Conservation (phyloP, 2,113 vertebrate species). For the Cynocephalus volans region DNA sequence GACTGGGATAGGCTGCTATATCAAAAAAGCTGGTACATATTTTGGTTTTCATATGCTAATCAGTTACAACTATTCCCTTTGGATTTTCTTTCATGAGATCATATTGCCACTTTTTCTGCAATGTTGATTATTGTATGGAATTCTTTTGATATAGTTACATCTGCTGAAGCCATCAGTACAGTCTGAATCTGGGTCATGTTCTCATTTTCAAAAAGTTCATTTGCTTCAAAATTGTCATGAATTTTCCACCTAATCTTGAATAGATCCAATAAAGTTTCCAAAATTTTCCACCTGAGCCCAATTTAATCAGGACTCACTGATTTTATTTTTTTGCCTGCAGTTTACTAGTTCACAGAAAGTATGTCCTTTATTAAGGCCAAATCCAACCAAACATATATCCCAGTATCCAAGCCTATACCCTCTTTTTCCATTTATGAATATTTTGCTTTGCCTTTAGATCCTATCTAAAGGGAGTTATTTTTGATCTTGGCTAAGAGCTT, state of each 20-base stretch:
- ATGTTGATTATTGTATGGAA: constrained; percentile 88
- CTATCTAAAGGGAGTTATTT: constrained; percentile 90
- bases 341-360: constrained; percentile 95
- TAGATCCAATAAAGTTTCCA: constrained; percentile 93
- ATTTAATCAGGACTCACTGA: constrained; percentile 93
- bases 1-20: too few species aligned
- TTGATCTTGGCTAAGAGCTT: background rate
- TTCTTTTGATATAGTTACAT: constrained; percentile 94
- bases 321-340: constrained; percentile 86
- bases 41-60: background rate
- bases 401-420: constrained; percentile 91
- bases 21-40: background rate
- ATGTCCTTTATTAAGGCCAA: constrained; percentile 92
- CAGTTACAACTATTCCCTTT: background rate
- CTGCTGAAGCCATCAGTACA: constrained; percentile 91
- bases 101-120: background rate
- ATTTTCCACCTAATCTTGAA: constrained; percentile 92
- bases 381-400: constrained; percentile 92
- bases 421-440: constrained; percentile 94
- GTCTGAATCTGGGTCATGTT: constrained; percentile 95
- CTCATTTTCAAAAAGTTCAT: constrained; percentile 95
- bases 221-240: constrained; percentile 95
- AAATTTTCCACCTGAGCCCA: constrained; percentile 87
- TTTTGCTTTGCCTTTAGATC: constrained; percentile 93
- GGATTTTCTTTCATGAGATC: background rate